Evolutionary conservation across 2,797 vertebrate genomes (phyloP).

Genomic region (Schizopygopsis malacanthus): DNA sequence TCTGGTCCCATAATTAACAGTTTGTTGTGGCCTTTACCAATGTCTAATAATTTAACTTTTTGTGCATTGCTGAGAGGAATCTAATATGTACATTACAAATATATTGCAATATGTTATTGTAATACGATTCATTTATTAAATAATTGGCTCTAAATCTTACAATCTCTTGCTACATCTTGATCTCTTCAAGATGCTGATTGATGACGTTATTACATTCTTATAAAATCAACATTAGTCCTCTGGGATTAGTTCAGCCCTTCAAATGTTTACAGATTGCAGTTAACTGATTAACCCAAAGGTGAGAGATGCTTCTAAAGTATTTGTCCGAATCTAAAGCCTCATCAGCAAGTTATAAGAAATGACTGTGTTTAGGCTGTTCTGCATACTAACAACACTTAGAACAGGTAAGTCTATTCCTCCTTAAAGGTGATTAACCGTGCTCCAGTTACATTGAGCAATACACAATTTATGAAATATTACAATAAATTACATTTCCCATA

Average conservation of each 20-base stretch:
- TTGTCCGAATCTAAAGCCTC: slow-evolving; percentile 42
- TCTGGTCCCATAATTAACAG: not conserved
- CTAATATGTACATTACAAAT: not conserved
- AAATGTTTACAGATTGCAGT: slow-evolving; percentile 35
- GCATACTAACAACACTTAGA: slow-evolving; percentile 77
- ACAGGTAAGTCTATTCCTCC: slow-evolving; percentile 75
- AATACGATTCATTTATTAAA: not conserved
- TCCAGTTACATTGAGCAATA: slow-evolving; percentile 34
- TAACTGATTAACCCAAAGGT: slow-evolving; percentile 27
- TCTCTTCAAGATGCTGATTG: slow-evolving; percentile 12
- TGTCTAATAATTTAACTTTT: not conserved
- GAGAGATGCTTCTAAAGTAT: slow-evolving; percentile 40
- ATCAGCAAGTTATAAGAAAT: slow-evolving; percentile 69
- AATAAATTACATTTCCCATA: not conserved
- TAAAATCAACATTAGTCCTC: slow-evolving; percentile 21
- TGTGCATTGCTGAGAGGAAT: not conserved
- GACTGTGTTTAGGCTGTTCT: slow-evolving; percentile 75
- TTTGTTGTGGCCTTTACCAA: not conserved
- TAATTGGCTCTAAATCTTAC: not conserved
- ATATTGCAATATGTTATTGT: not conserved
- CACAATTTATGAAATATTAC: slow-evolving; percentile 3
- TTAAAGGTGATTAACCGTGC: slow-evolving; percentile 74
- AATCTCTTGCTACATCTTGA: not conserved
- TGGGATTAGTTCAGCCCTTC: not conserved
- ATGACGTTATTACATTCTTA: slow-evolving; percentile 5